phyloP scores from a whole-genome alignment of 2,888 invertebrate genomes.

The Synergus umbraculus region DNA sequence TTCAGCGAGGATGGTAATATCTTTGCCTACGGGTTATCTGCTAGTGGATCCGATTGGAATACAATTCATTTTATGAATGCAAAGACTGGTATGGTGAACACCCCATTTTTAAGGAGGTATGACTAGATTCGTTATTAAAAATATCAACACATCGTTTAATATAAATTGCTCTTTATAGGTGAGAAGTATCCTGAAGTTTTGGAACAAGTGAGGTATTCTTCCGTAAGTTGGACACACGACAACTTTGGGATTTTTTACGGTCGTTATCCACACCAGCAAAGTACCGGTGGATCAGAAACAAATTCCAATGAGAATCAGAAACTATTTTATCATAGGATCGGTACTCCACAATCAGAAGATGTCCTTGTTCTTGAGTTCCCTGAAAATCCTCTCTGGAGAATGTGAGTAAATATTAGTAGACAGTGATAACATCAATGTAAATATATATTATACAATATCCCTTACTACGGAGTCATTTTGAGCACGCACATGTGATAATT shows the following conservation, averaged over 20 bases:
- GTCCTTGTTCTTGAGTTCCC: constrained; percentile 92
- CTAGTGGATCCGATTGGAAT: constrained; percentile 97
- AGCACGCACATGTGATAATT: neutral
- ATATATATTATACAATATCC: too few species aligned
- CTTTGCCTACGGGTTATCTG: constrained; percentile 94
- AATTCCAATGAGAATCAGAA: constrained; percentile 93
- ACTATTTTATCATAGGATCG: constrained; percentile 93
- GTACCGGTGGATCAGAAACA: constrained; percentile 93
- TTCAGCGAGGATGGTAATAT: constrained; percentile 94
- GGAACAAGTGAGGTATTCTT: constrained; percentile 94
- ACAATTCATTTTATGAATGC: constrained; percentile 91
- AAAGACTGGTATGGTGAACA: constrained; percentile 80
- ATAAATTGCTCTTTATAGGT: constrained; percentile 77
- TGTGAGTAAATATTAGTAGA: constrained; percentile 81
- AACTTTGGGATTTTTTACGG: constrained; percentile 97
- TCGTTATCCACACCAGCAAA: constrained; percentile 90
- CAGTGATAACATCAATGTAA: neutral
- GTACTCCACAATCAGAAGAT: constrained; percentile 92
- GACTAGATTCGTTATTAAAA: neutral
- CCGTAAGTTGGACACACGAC: constrained; percentile 96
- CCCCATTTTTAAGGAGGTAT: neutral
- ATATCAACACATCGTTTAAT: constrained; percentile 4
- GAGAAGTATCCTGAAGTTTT: constrained; percentile 93
- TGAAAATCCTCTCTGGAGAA: constrained; percentile 94
- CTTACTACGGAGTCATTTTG: neutral